Percentiles rank a stretch among this genome's conserved stretches.
These are phyloP conservation scores for Clanis bilineata DNA, from an alignment of 2,888 invertebrate genomes.

Conservation along the genomic window DNA sequence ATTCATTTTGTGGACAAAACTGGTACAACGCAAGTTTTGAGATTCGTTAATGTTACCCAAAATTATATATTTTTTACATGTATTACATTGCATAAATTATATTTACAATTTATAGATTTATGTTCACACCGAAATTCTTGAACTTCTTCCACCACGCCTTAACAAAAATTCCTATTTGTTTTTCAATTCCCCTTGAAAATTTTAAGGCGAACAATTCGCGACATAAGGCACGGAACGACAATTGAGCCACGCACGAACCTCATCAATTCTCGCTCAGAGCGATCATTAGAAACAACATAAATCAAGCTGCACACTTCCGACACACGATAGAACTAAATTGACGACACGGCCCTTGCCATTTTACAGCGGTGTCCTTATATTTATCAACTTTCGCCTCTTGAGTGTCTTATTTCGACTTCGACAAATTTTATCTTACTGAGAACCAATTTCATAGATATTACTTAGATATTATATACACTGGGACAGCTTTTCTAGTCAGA, in stretches of 20 bases:
- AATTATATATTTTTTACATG: too few species aligned
- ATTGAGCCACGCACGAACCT: conserved; percentile 6
- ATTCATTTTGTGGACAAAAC: too few species aligned
- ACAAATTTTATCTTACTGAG: background rate
- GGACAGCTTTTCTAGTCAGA: background rate
- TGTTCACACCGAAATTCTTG: too few species aligned
- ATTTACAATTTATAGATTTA: too few species aligned
- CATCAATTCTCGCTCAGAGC: conserved; percentile 18
- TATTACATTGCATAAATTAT: too few species aligned
- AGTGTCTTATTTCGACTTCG: background rate
- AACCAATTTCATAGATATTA: background rate
- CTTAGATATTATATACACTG: background rate
- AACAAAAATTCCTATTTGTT: background rate
- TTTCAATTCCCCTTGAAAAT: background rate
- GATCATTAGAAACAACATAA: conserved; percentile 39
- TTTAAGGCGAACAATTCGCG: background rate
- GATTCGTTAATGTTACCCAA: too few species aligned
- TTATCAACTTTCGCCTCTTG: background rate
- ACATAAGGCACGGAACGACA: background rate
- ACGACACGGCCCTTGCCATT: conserved; percentile 31
- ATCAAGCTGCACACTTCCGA: conserved; percentile 32
- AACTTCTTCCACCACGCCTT: too few species aligned
- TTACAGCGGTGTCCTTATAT: conserved; percentile 12
- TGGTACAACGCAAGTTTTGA: too few species aligned
- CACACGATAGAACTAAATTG: conserved; percentile 36